Conservation (phyloP, 1,140 invertebrate genomes). For the Hermatobates lingyangjiaoensis region DNA sequence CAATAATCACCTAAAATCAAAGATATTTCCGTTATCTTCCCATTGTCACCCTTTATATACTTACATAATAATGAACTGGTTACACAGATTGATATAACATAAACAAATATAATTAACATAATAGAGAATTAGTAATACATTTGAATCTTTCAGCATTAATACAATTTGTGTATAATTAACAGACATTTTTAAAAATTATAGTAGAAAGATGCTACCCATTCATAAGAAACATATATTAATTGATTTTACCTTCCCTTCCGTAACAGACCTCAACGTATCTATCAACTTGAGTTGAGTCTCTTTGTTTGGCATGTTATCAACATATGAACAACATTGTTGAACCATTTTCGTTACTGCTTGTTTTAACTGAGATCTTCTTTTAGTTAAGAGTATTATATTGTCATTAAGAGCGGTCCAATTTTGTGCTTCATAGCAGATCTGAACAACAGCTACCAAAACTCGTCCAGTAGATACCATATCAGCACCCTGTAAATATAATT, state of each 20-base stretch:
- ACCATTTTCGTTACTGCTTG: constrained; percentile 98
- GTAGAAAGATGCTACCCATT: no score
- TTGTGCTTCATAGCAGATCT: constrained; percentile 82
- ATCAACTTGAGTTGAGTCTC: constrained; percentile 86
- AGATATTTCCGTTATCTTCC: no score
- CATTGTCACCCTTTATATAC: no score
- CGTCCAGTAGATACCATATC: constrained; percentile 89
- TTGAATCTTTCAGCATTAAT: no score
- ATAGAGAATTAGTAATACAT: no score
- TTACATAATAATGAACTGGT: no score
- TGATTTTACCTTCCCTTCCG: constrained; percentile 71
- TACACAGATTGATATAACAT: no score
- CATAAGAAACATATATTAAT: neutral
- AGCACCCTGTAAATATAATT: constrained; percentile 40
- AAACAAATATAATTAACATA: no score
- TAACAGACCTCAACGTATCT: constrained; percentile 85
- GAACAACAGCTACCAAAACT: constrained; percentile 83
- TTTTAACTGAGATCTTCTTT: constrained; percentile 90
- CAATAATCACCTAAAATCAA: no score
- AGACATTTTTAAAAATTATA: no score
- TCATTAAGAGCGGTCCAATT: constrained; percentile 90
- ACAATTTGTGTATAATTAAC: no score
- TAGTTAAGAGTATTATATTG: constrained; percentile 77
- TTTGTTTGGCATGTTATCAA: constrained; percentile 81
- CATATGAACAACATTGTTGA: constrained; percentile 86